Conservation (phyloP, 2,113 vertebrate genomes). For the Coreoperca whiteheadi region DNA sequence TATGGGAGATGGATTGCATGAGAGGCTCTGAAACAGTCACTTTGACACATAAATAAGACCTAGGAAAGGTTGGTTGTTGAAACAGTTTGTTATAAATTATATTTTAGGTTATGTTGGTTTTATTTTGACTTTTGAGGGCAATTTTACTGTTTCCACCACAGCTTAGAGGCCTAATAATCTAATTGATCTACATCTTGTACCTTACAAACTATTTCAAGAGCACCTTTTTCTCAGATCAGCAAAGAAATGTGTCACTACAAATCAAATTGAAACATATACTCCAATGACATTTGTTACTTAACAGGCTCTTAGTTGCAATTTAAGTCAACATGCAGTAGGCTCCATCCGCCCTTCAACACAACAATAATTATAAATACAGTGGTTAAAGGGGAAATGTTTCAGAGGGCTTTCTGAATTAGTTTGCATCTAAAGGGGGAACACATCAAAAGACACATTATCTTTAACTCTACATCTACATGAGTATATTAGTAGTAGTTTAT, state of each 20-base stretch:
- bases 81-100: slow-evolving; percentile 37
- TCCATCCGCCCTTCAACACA: slow-evolving; percentile 37
- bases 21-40: slow-evolving; percentile 55
- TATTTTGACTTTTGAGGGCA: slow-evolving; percentile 20
- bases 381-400: slow-evolving; percentile 33
- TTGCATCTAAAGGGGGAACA: slow-evolving; percentile 64
- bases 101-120: slow-evolving; percentile 27
- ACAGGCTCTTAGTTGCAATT: slow-evolving; percentile 52
- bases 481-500: slow-evolving; percentile 58
- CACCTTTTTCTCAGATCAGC: slow-evolving; percentile 38
- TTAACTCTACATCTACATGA: slow-evolving; percentile 52
- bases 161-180: slow-evolving; percentile 8
- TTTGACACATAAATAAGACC: slow-evolving; percentile 61
- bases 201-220: slow-evolving; percentile 46
- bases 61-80: slow-evolving; percentile 46
- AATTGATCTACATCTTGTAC: slow-evolving; percentile 13
- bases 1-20: slow-evolving; percentile 54
- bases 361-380: slow-evolving; percentile 54
- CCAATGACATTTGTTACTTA: slow-evolving; percentile 48
- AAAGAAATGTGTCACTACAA: slow-evolving; percentile 45
- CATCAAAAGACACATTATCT: slow-evolving; percentile 55
- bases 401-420: slow-evolving; percentile 39
- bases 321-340: slow-evolving; percentile 64
- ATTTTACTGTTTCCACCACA: slow-evolving; percentile 18
- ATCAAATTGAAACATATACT: slow-evolving; percentile 32